Conservation (phyloP, 2,888 invertebrate species). For the Hirtodrosophila duncani region DNA sequence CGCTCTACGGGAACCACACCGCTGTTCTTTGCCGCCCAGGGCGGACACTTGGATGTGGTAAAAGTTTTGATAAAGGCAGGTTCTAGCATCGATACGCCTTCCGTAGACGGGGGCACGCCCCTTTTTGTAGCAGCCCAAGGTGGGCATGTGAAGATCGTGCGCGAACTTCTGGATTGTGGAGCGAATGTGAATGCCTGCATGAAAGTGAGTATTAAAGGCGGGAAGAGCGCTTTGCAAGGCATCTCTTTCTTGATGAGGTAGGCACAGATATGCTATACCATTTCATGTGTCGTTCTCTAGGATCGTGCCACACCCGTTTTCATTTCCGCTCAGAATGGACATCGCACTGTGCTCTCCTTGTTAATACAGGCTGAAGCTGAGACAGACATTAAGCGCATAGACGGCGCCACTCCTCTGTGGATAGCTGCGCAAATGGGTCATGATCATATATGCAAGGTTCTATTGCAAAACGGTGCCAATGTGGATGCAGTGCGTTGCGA, state of each 20-base stretch:
- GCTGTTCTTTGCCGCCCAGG: slow-evolving; percentile 95
- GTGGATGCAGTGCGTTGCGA: slow-evolving; percentile 91
- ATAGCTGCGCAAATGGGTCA: slow-evolving; percentile 98
- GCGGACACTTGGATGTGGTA: slow-evolving; percentile 91
- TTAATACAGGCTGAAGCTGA: slow-evolving; percentile 86
- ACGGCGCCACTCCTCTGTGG: slow-evolving; percentile 94
- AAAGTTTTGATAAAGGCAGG: slow-evolving; percentile 87
- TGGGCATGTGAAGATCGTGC: slow-evolving; percentile 92
- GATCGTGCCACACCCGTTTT: slow-evolving; percentile 95
- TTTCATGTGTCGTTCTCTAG: slow-evolving; percentile 79
- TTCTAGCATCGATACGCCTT: slow-evolving; percentile 87
- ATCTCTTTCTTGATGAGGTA: no score
- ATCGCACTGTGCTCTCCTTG: slow-evolving; percentile 86
- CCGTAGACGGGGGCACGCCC: slow-evolving; percentile 95
- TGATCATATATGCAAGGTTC: slow-evolving; percentile 86
- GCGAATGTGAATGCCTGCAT: slow-evolving; percentile 89
- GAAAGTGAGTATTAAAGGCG: slow-evolving; percentile 82
- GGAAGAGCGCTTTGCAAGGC: no score
- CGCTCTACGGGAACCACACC: slow-evolving; percentile 95
- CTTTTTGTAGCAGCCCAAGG: slow-evolving; percentile 94
- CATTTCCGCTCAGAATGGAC: slow-evolving; percentile 96
- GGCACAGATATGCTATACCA: no score
- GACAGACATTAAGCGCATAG: slow-evolving; percentile 86
- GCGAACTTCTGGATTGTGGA: slow-evolving; percentile 89
- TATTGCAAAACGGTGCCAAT: slow-evolving; percentile 87